Percentiles rank a stretch among this genome's conserved stretches.
phyloP scores from a whole-genome alignment of 2,888 invertebrate species.

The Lydus trimaculatus region DNA sequence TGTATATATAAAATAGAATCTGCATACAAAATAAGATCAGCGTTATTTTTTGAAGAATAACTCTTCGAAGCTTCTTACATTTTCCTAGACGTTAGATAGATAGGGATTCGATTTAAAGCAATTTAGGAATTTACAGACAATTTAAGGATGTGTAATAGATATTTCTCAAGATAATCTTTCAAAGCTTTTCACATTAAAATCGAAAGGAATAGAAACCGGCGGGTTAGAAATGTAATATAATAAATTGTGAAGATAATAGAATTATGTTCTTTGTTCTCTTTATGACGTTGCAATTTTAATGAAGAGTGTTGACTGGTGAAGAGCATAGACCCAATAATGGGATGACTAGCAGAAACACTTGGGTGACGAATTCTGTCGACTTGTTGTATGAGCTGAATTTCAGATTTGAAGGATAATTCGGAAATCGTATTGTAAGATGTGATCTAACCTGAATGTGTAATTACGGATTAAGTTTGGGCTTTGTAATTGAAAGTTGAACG shows the following conservation, averaged over 20 bases:
- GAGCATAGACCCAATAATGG: constrained; percentile 4
- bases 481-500: constrained; percentile 15
- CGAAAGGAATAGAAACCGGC: background rate
- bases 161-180: constrained; percentile 17
- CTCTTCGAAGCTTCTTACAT: background rate
- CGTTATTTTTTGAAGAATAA: background rate
- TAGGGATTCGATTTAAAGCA: constrained; percentile 32
- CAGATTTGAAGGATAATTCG: constrained; percentile 10
- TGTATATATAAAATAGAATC: too few species aligned
- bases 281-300: constrained; percentile 12
- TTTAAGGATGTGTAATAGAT: constrained; percentile 21
- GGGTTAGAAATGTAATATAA: constrained; percentile 10
- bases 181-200: constrained; percentile 11
- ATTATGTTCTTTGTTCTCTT: constrained; percentile 13
- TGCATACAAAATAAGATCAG: constrained; percentile 7
- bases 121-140: constrained; percentile 24
- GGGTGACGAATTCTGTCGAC: background rate
- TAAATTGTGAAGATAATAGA: constrained; percentile 10
- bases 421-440: constrained; percentile 16
- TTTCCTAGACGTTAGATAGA: constrained; percentile 18
- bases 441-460: constrained; percentile 12
- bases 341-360: constrained; percentile 9
- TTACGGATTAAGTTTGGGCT: constrained; percentile 16
- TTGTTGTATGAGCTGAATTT: constrained; percentile 6
- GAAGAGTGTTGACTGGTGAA: background rate